Base-by-base conservation (phyloP, 2,113 vertebrate genomes). In the Patagioenas fasciata region DNA sequence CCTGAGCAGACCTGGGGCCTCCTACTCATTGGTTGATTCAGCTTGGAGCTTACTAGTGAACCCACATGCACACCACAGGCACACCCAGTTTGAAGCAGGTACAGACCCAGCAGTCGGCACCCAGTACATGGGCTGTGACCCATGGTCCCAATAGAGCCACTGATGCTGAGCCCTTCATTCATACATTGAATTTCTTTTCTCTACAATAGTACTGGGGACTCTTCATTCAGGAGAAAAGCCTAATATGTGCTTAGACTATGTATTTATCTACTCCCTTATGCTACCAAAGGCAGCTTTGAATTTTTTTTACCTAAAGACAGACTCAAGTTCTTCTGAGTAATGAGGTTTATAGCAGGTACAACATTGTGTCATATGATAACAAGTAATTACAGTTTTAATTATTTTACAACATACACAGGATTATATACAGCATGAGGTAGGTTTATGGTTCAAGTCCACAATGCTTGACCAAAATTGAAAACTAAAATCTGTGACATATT, bases 1-100 rank as follows among this genome's bases (percentile, higher is more conserved):
- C 25, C 31, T 24, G 13, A 2, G 10, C 1, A 4, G 9, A 42
- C 6, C 10, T 0, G 0, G 10, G 3, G 1, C 15, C 9, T 61
- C 31, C 40, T 36, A 13, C 9, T 48, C 6, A 0, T 7, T 2
- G 1, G 15, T 13, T 78, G 17, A 18, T 47, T 47, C 44, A 47
- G 44, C 44, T 47, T 47, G 28, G 36, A 44, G 14, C 21, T 44
- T 86, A 29, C 4, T 50, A 69, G 10, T 2, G 13, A 65, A 31
- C 17, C 6, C 24, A 57, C 38, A 20, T 47, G 44, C 1, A 17
- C 19, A 14, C 13, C 6, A 2, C 21, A n/a, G 0, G 0, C 16
- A 20, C 28, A 25, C 9, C 11, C 2, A 1, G 2, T 38, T 34
- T 75, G 58, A 38, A 20, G 32, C 34, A 77, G 34, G 6, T 5